Evolutionary conservation across 2,797 vertebrate genomes (phyloP).

Genomic region (Poeciliopsis presidionis): DNA sequence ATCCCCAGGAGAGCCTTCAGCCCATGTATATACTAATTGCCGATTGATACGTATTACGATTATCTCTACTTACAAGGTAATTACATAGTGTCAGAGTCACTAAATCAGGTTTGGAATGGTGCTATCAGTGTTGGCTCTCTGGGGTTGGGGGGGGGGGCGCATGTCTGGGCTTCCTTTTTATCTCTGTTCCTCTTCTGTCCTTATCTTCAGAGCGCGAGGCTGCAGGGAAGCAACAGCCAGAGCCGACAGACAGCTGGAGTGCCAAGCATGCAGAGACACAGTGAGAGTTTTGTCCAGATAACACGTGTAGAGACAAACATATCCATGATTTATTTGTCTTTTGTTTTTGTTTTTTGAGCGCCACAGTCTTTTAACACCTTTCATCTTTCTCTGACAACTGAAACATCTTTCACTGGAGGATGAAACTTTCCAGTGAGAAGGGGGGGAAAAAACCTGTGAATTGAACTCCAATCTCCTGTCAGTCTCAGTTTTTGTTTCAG

Average conservation of each 20-base stretch:
- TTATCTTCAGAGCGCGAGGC: conserved; percentile 80
- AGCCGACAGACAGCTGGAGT: conserved; percentile 71
- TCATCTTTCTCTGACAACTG: conserved; percentile 16
- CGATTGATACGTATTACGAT: conserved; percentile 77
- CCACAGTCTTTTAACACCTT: conserved; percentile 36
- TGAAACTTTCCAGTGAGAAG: conserved; percentile 22
- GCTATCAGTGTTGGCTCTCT: conserved; percentile 69
- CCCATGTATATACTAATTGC: conserved; percentile 76
- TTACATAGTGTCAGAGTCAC: conserved; percentile 76
- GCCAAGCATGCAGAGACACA: conserved; percentile 72
- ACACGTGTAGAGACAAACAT: conserved; percentile 16
- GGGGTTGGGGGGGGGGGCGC: conserved; percentile 38
- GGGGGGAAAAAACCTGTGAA: conserved; percentile 13
- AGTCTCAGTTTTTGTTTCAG: conserved; percentile 30
- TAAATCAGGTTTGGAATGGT: conserved; percentile 75
- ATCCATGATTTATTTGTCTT: conserved; percentile 17
- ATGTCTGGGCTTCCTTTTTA: conserved; percentile 70
- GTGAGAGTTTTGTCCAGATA: conserved; percentile 29
- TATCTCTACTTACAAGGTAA: conserved; percentile 74
- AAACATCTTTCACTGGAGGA: conserved; percentile 31
- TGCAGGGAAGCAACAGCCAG: conserved; percentile 74
- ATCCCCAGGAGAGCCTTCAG: conserved; percentile 61
- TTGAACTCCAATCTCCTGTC: conserved; percentile 23
- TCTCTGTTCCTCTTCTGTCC: conserved; percentile 70
- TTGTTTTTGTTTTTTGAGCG: conserved; percentile 28